Percentiles rank a stretch among this genome's conserved stretches.
Evolutionary conservation across 1,140 invertebrate genomes (phyloP).

Genomic region (Macrocentrus cingulum): DNA sequence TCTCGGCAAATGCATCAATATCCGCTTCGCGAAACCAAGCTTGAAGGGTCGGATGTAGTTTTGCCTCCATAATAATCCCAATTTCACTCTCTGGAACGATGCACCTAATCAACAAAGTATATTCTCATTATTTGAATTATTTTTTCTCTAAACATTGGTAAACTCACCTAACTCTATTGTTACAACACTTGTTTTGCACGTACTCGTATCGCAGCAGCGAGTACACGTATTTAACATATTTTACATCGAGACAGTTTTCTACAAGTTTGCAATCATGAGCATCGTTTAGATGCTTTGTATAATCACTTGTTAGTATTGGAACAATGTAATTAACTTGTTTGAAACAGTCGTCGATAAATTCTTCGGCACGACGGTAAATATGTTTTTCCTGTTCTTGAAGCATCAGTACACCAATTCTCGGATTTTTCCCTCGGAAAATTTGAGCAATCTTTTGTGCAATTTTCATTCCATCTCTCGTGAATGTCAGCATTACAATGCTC

Average conservation of each 20-base stretch:
- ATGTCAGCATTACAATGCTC: constrained; percentile 45
- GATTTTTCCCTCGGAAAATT: constrained; percentile 39
- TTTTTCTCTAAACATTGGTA: not conserved
- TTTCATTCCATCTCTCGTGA: constrained; percentile 38
- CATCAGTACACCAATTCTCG: constrained; percentile 46
- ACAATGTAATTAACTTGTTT: constrained; percentile 47
- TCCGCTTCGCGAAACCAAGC: constrained; percentile 45
- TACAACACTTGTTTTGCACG: constrained; percentile 39
- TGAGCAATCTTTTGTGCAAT: constrained; percentile 35
- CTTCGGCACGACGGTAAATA: constrained; percentile 41
- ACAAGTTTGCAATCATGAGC: constrained; percentile 11
- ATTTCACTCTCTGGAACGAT: constrained; percentile 42
- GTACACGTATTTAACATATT: constrained; percentile 47
- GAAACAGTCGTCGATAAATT: constrained; percentile 49
- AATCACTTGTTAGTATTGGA: constrained; percentile 44
- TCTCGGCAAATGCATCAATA: constrained; percentile 37
- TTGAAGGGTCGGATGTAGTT: constrained; percentile 43
- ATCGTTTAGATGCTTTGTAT: constrained; percentile 36
- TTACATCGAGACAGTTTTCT: constrained; percentile 36
- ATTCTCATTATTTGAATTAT: constrained; percentile 3
- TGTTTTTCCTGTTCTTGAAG: constrained; percentile 45
- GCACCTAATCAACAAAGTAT: constrained; percentile 37
- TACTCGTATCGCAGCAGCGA: constrained; percentile 44
- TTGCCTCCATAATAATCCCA: constrained; percentile 28
- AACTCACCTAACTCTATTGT: constrained; percentile 39